These are phyloP conservation scores for Heteromormyrus szaboi DNA, from an alignment of 2,797 vertebrate species.

Conservation along the genomic window DNA sequence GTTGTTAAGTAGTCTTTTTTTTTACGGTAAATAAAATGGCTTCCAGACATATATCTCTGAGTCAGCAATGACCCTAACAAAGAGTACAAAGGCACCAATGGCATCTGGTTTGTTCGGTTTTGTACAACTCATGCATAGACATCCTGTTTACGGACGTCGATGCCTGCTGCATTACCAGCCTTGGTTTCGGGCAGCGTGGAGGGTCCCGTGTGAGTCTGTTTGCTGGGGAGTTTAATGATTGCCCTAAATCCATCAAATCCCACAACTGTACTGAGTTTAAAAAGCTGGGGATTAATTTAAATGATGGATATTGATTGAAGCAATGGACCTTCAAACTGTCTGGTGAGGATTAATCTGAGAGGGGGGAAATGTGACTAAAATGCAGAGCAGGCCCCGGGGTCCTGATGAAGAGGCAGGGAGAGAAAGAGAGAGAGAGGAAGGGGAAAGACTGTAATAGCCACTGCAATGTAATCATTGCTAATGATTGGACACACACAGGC, in stretches of 20 bases:
- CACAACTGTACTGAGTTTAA: conserved; percentile 37
- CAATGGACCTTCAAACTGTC: conserved; percentile 47
- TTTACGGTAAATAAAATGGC: neutral
- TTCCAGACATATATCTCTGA: neutral
- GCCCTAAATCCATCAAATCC: conserved; percentile 43
- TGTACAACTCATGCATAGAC: neutral
- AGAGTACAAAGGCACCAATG: neutral
- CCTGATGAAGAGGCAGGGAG: conserved; percentile 16
- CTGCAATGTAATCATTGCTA: conserved; percentile 32
- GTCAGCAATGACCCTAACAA: neutral
- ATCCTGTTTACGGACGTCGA: conserved; percentile 7
- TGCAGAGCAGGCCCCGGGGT: conserved; percentile 11
- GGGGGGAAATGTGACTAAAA: conserved; percentile 35
- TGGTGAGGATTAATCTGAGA: conserved; percentile 41
- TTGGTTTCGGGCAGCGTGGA: neutral
- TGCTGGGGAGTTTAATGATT: conserved; percentile 19
- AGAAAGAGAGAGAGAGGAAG: neutral
- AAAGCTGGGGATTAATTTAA: conserved; percentile 49
- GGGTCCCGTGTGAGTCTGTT: neutral
- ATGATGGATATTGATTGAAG: conserved; percentile 45
- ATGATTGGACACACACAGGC: conserved; percentile 23
- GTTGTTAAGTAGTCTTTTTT: neutral
- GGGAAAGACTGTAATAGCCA: conserved; percentile 13
- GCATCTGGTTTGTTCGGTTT: neutral
- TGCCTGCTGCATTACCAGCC: neutral